Percentiles rank a stretch among this genome's conserved stretches.
These are phyloP conservation scores for Emberiza fucata DNA, from an alignment of 2,113 vertebrate species.

Conservation along the genomic window DNA sequence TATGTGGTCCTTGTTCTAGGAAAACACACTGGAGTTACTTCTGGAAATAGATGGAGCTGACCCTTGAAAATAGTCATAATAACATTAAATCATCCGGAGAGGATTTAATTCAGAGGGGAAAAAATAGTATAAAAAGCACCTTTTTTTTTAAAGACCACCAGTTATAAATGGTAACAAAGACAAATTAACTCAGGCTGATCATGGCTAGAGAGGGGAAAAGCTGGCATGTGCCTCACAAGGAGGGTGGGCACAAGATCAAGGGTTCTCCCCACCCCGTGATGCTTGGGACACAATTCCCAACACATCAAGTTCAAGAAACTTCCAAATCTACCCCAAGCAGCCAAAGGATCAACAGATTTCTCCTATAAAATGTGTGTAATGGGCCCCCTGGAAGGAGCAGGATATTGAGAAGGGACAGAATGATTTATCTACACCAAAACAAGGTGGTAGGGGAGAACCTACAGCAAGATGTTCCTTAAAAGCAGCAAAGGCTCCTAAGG, in stretches of 20 bases:
- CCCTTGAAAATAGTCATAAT: slow-evolving; percentile 54
- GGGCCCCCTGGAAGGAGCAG: not conserved
- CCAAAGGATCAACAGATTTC: not conserved
- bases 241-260: not conserved
- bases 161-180: not conserved
- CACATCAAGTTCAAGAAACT: not conserved
- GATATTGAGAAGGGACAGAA: not conserved
- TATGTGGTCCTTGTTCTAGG: slow-evolving; percentile 17
- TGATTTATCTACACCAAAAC: not conserved
- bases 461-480: not conserved
- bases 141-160: not conserved
- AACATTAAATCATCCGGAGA: slow-evolving; percentile 51
- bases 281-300: not conserved
- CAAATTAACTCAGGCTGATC: not conserved
- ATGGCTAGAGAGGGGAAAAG: not conserved
- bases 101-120: not conserved
- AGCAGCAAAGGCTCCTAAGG: not conserved
- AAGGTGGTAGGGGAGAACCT: not conserved
- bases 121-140: not conserved
- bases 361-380: not conserved
- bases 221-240: too few species aligned
- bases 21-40: slow-evolving; percentile 12
- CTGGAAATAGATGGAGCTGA: slow-evolving; percentile 42
- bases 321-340: not conserved
- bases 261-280: not conserved